Conservation (phyloP, 2,888 invertebrate species). For the Mayetiola destructor region DNA sequence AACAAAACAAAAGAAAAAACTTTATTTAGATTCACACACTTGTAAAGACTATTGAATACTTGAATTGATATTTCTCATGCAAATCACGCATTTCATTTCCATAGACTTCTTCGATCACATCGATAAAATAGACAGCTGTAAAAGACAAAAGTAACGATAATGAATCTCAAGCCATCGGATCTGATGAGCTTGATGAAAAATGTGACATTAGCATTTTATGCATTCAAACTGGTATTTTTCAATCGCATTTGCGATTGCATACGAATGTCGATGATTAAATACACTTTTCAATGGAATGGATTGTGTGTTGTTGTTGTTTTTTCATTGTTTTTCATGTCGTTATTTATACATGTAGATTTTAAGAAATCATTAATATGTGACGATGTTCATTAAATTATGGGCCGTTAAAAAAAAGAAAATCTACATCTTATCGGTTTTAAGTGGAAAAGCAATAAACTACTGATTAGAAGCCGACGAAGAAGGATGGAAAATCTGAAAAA, state of each 20-base stretch:
- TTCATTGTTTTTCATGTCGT: too few species aligned
- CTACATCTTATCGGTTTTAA: too few species aligned
- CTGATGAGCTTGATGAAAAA: slow-evolving; percentile 8
- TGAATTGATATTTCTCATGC: slow-evolving; percentile 1
- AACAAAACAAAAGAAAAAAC: not conserved
- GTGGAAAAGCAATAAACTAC: too few species aligned
- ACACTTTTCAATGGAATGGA: too few species aligned
- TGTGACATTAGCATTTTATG: not conserved
- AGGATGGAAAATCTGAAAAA: too few species aligned
- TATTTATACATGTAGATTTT: too few species aligned
- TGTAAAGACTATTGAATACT: not conserved
- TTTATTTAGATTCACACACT: not conserved
- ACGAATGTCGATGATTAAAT: slow-evolving; percentile 1
- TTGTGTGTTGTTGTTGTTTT: too few species aligned
- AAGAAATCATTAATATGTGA: too few species aligned
- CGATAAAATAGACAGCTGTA: not conserved
- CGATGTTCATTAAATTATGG: too few species aligned
- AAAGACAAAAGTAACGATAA: not conserved
- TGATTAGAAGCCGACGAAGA: too few species aligned
- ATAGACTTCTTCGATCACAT: slow-evolving; percentile 1
- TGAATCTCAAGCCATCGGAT: slow-evolving; percentile 6
- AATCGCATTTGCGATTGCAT: not conserved
- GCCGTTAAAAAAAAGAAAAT: too few species aligned
- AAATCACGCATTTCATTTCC: not conserved
- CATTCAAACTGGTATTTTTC: slow-evolving; percentile 9